Percentiles rank a stretch among this genome's conserved stretches.
These are phyloP conservation scores for Phalera bucephala DNA, from an alignment of 2,888 invertebrate species.

Conservation along the genomic window DNA sequence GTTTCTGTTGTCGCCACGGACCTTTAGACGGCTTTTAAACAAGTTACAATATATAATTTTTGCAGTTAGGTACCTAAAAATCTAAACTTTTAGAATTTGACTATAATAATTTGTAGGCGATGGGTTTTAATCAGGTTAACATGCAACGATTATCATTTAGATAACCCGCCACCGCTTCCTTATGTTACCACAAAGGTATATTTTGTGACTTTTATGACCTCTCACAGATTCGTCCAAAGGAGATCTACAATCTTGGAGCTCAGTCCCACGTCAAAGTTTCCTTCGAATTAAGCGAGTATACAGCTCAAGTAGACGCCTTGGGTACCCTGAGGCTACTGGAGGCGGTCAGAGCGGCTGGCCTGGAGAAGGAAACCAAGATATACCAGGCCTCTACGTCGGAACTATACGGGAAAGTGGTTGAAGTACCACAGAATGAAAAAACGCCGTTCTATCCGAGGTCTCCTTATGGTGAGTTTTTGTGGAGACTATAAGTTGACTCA, in stretches of 20 bases:
- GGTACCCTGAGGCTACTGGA: conserved; percentile 95
- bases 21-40: no score
- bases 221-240: conserved; percentile 87
- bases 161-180: no score
- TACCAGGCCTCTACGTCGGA: conserved; percentile 99
- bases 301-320: conserved; percentile 98
- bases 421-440: conserved; percentile 96
- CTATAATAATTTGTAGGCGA: no score
- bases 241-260: conserved; percentile 99
- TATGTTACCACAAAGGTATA: no score
- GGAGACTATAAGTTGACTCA: no score
- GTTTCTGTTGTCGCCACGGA: no score
- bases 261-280: conserved; percentile 99
- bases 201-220: no score
- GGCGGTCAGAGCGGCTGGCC: conserved; percentile 94
- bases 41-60: no score
- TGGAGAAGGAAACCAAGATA: conserved; percentile 91
- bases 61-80: no score
- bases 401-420: conserved; percentile 95
- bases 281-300: conserved; percentile 99
- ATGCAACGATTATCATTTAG: no score
- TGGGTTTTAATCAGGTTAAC: no score
- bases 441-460: conserved; percentile 98
- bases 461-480: conserved; percentile 93
- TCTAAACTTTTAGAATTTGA: no score